Conservation (phyloP, 1,140 invertebrate species). For the Drosophila grimshawi region DNA sequence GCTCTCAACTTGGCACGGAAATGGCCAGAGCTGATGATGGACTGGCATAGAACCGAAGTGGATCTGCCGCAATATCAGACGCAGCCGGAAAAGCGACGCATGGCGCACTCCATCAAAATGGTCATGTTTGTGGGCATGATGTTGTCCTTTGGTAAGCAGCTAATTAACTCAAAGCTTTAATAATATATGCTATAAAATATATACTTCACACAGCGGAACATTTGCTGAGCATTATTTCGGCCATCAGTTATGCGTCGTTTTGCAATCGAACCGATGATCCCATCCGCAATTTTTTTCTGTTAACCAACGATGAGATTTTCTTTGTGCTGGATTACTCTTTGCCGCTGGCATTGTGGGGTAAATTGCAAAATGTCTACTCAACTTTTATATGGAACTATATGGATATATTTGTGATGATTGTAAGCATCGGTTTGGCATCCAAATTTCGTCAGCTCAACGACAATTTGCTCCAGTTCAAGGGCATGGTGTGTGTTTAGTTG, state of each 20-base stretch:
- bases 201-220: conserved; percentile 62
- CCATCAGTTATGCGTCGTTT: conserved; percentile 59
- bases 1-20: conserved; percentile 65
- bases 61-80: conserved; percentile 67
- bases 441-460: conserved; percentile 78
- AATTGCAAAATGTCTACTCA: conserved; percentile 68
- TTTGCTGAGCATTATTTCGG: conserved; percentile 71
- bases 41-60: conserved; percentile 72
- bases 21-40: conserved; percentile 77
- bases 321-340: conserved; percentile 58
- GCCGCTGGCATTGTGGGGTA: conserved; percentile 62
- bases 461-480: conserved; percentile 74
- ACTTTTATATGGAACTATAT: conserved; percentile 83
- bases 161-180: not conserved
- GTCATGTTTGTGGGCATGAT: conserved; percentile 76
- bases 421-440: conserved; percentile 72
- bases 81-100: conserved; percentile 61
- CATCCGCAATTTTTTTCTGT: conserved; percentile 68
- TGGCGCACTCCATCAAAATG: conserved; percentile 72
- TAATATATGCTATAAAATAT: not conserved
- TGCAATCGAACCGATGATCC: conserved; percentile 74
- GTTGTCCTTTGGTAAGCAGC: conserved; percentile 65
- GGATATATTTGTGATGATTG: conserved; percentile 83
- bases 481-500: conserved; percentile 68
- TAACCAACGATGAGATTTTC: conserved; percentile 74